phyloP scores from a whole-genome alignment of 2,797 vertebrate species.

The Xerus rutilus region DNA sequence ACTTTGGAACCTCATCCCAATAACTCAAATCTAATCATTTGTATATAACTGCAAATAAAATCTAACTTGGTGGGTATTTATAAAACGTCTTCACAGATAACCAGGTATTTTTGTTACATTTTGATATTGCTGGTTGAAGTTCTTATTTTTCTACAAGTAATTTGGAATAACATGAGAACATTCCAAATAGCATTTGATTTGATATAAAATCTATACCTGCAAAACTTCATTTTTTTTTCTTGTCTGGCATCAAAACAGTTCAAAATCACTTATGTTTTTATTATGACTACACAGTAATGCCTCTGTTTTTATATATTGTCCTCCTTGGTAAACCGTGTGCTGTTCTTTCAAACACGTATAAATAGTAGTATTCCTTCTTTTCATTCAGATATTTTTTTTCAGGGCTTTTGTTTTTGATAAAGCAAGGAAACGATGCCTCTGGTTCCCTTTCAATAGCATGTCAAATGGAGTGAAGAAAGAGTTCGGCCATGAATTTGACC shows the following conservation, averaged over 20 bases:
- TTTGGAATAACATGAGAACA: constrained; percentile 74
- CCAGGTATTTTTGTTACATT: constrained; percentile 33
- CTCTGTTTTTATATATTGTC: constrained; percentile 81
- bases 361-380: constrained; percentile 80
- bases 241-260: constrained; percentile 80
- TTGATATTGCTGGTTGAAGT: constrained; percentile 55
- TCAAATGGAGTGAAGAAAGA: constrained; percentile 92
- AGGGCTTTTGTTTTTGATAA: constrained; percentile 99
- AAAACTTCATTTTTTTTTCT: constrained; percentile 78
- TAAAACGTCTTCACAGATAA: constrained; percentile 45
- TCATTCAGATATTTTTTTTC: constrained; percentile 86
- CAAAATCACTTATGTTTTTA: constrained; percentile 78
- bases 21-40: constrained; percentile 11
- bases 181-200: constrained; percentile 72
- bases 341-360: constrained; percentile 80
- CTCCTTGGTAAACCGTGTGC: constrained; percentile 80
- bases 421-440: constrained; percentile 96
- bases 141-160: constrained; percentile 79
- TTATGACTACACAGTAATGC: constrained; percentile 76
- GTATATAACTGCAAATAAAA: neutral
- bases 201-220: constrained; percentile 74
- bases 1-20: neutral
- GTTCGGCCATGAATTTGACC: constrained; percentile 94
- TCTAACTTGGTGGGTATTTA: neutral
- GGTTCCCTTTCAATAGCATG: constrained; percentile 96